phyloP scores from a whole-genome alignment of 2,888 invertebrate species.

The Ctenicera cuprea region DNA sequence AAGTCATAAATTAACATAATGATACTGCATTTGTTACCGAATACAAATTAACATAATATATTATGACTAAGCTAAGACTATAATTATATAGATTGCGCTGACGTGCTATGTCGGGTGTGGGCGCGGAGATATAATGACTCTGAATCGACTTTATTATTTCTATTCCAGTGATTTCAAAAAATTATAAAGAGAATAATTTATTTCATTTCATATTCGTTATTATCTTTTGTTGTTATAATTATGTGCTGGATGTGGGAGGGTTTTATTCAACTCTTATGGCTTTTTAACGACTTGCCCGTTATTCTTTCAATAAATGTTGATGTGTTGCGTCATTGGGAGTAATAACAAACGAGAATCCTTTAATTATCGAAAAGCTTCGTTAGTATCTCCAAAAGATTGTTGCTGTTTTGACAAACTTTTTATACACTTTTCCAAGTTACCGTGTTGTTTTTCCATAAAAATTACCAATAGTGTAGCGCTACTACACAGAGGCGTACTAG shows the following conservation, averaged over 20 bases:
- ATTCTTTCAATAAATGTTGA: slow-evolving; percentile 15
- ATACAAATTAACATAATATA: slow-evolving; percentile 69
- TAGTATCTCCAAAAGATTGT: too few relatives aligned
- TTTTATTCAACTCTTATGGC: slow-evolving; percentile 17
- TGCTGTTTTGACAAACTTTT: too few relatives aligned
- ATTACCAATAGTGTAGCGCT: too few relatives aligned
- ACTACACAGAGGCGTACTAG: too few relatives aligned
- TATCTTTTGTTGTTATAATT: slow-evolving; percentile 37
- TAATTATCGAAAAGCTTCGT: background rate
- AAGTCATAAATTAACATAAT: slow-evolving; percentile 68
- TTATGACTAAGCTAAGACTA: slow-evolving; percentile 66
- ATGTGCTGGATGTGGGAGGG: slow-evolving; percentile 23
- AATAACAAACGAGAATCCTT: background rate
- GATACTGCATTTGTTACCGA: slow-evolving; percentile 67
- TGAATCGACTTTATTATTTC: slow-evolving; percentile 44
- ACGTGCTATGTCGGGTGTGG: slow-evolving; percentile 54
- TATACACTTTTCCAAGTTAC: too few relatives aligned
- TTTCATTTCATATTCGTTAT: slow-evolving; percentile 33
- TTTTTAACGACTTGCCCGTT: slow-evolving; percentile 32
- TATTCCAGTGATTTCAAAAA: slow-evolving; percentile 39
- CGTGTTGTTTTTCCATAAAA: too few relatives aligned
- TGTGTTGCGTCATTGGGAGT: background rate
- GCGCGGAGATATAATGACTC: slow-evolving; percentile 50
- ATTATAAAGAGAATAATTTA: slow-evolving; percentile 38
- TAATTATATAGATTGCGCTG: slow-evolving; percentile 63